phyloP scores from a whole-genome alignment of 2,113 vertebrate genomes.

The Oncorhynchus keta region DNA sequence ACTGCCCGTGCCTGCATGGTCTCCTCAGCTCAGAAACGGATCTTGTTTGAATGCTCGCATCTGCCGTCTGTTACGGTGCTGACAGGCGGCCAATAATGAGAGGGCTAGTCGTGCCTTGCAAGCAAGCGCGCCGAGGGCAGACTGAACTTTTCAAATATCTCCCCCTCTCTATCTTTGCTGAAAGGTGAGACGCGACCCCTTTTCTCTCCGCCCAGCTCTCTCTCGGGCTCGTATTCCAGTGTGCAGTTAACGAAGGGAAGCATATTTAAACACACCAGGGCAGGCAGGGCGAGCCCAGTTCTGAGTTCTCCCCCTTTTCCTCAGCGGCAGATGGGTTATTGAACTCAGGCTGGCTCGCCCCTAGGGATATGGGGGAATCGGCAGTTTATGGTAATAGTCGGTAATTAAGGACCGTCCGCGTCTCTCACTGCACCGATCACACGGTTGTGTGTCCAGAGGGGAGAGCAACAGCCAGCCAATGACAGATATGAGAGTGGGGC shows the following conservation, averaged over 20 bases:
- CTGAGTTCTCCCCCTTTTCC: background rate
- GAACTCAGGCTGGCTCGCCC: constrained; percentile 18
- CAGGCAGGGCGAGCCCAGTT: background rate
- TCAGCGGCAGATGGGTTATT: constrained; percentile 46
- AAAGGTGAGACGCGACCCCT: constrained; percentile 41
- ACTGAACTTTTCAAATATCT: background rate
- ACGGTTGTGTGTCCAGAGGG: background rate
- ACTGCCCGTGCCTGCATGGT: constrained; percentile 34
- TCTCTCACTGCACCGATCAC: background rate
- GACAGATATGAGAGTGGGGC: background rate
- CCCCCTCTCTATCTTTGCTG: background rate
- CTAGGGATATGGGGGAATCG: constrained; percentile 16
- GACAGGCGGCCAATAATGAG: constrained; percentile 13
- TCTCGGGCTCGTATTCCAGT: background rate
- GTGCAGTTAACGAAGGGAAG: constrained; percentile 24
- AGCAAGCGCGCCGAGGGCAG: constrained; percentile 12
- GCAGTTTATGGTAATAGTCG: constrained; percentile 37
- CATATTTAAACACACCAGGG: constrained; percentile 21
- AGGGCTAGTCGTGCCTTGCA: constrained; percentile 13
- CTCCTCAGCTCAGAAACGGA: constrained; percentile 22
- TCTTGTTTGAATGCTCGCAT: constrained; percentile 35
- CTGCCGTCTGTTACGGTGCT: constrained; percentile 29
- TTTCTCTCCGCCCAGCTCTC: constrained; percentile 19
- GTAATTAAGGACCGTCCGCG: constrained; percentile 4
- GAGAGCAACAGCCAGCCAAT: too few relatives aligned